These are phyloP conservation scores for Erithacus rubecula DNA, from an alignment of 2,797 vertebrate species.

Conservation along the genomic window DNA sequence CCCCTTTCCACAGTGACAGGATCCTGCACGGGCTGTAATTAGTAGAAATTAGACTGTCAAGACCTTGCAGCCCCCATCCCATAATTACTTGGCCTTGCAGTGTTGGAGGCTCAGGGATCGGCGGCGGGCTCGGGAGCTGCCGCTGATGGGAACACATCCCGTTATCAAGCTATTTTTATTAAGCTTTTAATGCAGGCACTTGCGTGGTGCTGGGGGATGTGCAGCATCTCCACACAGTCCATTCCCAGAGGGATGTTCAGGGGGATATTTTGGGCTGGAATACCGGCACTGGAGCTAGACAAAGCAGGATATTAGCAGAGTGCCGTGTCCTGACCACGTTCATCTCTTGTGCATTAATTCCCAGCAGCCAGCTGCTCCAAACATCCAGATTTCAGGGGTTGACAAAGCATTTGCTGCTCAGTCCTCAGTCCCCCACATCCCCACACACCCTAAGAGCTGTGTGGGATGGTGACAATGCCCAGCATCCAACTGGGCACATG, in stretches of 20 bases:
- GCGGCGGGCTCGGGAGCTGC: neutral
- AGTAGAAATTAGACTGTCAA: conserved; percentile 46
- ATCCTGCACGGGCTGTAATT: neutral
- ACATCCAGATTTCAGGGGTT: neutral
- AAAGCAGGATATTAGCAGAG: conserved; percentile 10
- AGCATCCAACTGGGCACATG: neutral
- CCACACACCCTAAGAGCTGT: neutral
- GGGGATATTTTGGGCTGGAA: conserved; percentile 46
- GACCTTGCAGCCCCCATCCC: conserved; percentile 47
- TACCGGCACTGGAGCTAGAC: neutral
- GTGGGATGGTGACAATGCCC: neutral
- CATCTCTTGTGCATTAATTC: neutral
- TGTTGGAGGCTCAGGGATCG: neutral
- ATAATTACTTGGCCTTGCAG: conserved; percentile 40
- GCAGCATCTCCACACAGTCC: neutral
- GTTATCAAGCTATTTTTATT: conserved; percentile 38
- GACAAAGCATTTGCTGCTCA: no score
- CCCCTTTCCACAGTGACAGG: neutral
- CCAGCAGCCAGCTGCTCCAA: neutral
- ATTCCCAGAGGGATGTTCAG: neutral
- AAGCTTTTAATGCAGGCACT: conserved; percentile 36
- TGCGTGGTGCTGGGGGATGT: neutral
- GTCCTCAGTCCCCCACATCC: neutral
- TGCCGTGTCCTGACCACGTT: fast-evolving
- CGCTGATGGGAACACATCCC: neutral